A percentile compares a stretch with the other conserved stretches of the same genome.
phyloP scores from a whole-genome alignment of 2,113 vertebrate species.

The Hyla sarda region DNA sequence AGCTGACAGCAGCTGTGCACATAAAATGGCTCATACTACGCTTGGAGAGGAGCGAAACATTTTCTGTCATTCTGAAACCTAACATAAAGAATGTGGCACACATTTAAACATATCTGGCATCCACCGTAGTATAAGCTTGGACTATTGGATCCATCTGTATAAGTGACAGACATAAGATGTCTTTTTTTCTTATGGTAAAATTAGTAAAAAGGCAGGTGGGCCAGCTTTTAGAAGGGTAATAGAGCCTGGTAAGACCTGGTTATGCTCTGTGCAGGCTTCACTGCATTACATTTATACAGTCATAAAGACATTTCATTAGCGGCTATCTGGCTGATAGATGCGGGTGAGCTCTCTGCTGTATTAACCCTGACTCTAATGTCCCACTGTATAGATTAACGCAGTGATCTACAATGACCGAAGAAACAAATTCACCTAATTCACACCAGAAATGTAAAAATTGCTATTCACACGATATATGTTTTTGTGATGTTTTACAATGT shows the following conservation, averaged over 20 bases:
- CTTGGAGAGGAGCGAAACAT: neutral
- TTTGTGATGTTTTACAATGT: too few relatives aligned
- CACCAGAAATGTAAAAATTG: neutral
- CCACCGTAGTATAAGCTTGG: too few relatives aligned
- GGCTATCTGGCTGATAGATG: too few relatives aligned
- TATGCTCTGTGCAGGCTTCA: neutral
- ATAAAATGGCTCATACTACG: neutral
- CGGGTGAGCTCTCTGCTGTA: neutral
- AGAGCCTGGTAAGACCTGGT: neutral
- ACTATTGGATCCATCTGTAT: too few relatives aligned
- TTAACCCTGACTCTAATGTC: neutral
- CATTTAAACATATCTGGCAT: neutral
- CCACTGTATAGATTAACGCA: neutral
- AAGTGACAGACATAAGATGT: too few relatives aligned
- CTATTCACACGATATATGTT: too few relatives aligned
- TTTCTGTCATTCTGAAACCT: neutral
- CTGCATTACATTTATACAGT: conserved; percentile 37
- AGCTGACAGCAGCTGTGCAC: neutral
- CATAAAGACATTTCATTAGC: conserved; percentile 43
- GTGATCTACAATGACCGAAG: neutral
- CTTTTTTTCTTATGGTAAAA: neutral
- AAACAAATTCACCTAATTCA: neutral
- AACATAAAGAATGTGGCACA: neutral
- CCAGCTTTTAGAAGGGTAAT: too few relatives aligned
- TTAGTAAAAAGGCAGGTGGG: too few relatives aligned